Percentiles rank a stretch among this genome's conserved stretches.
Evolutionary conservation across 2,113 vertebrate genomes (phyloP).

Genomic region (Rousettus leschenaultii): DNA sequence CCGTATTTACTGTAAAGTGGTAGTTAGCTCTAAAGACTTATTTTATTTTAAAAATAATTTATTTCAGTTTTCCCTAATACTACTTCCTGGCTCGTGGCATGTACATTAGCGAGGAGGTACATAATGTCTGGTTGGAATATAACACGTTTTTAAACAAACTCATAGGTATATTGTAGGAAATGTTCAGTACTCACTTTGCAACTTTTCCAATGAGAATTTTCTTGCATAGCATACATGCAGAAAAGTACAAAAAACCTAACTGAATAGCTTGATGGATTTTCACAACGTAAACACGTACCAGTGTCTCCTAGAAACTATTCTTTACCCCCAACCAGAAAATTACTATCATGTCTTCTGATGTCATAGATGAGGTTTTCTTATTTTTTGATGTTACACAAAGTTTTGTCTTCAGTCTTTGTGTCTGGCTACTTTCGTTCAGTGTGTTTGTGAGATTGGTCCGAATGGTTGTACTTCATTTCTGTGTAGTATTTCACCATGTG

Average conservation of each 20-base stretch:
- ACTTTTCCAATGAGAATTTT: constrained; percentile 11
- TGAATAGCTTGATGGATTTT: constrained; percentile 13
- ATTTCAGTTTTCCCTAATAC: constrained; percentile 4
- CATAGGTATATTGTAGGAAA: neutral
- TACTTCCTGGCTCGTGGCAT: constrained; percentile 2
- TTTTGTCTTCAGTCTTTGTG: neutral
- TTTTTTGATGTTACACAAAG: neutral
- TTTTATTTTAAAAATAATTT: neutral
- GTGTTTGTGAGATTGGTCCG: neutral
- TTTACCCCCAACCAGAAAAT: neutral
- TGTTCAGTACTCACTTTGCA: neutral
- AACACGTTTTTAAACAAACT: neutral
- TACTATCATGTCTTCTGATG: neutral
- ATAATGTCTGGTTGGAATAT: neutral
- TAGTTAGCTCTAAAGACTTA: constrained; percentile 9
- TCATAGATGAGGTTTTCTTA: neutral
- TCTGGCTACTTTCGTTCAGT: neutral
- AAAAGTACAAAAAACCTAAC: constrained; percentile 15
- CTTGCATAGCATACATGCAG: neutral
- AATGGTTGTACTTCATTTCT: neutral
- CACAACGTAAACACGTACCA: neutral
- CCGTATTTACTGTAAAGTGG: neutral
- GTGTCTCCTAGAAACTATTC: neutral
- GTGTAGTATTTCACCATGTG: neutral
- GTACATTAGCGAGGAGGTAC: neutral